phyloP scores from a whole-genome alignment of 2,797 vertebrate genomes.

The Oreochromis mossambicus region DNA sequence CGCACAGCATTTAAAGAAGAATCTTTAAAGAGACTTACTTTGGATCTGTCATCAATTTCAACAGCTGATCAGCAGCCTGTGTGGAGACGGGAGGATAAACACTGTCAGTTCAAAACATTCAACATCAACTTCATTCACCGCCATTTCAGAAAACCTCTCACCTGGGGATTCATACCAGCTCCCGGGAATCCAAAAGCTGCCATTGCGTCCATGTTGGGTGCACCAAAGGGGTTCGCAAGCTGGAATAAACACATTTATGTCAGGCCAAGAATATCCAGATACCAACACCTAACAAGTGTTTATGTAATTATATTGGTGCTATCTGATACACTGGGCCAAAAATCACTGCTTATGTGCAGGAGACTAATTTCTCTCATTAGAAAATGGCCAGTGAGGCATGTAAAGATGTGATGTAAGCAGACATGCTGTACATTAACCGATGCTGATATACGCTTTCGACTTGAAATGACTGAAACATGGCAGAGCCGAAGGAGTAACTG shows the following conservation, averaged over 20 bases:
- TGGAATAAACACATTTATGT: slow-evolving; percentile 39
- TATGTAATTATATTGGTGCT: neutral
- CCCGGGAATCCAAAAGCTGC: slow-evolving; percentile 92
- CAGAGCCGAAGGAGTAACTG: neutral
- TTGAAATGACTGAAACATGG: neutral
- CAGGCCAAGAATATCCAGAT: neutral
- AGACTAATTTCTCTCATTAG: neutral
- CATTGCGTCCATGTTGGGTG: slow-evolving; percentile 87
- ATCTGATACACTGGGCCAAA: neutral
- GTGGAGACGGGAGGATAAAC: neutral
- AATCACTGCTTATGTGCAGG: neutral
- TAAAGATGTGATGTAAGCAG: neutral
- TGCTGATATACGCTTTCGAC: neutral
- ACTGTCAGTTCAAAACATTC: neutral
- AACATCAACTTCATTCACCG: neutral
- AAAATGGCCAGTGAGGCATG: neutral
- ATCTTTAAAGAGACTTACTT: slow-evolving; percentile 82
- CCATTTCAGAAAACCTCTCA: slow-evolving; percentile 28
- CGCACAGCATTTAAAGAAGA: neutral
- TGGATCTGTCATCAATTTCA: slow-evolving; percentile 97
- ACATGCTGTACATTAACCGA: neutral
- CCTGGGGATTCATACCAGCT: slow-evolving; percentile 91
- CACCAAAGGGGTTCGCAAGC: slow-evolving; percentile 91
- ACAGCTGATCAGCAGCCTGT: slow-evolving; percentile 87
- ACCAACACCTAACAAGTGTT: neutral